A percentile compares a stretch with the other conserved stretches of the same genome.
phyloP scores from a whole-genome alignment of 2,888 invertebrate species.

The Clitarchus hookeri region DNA sequence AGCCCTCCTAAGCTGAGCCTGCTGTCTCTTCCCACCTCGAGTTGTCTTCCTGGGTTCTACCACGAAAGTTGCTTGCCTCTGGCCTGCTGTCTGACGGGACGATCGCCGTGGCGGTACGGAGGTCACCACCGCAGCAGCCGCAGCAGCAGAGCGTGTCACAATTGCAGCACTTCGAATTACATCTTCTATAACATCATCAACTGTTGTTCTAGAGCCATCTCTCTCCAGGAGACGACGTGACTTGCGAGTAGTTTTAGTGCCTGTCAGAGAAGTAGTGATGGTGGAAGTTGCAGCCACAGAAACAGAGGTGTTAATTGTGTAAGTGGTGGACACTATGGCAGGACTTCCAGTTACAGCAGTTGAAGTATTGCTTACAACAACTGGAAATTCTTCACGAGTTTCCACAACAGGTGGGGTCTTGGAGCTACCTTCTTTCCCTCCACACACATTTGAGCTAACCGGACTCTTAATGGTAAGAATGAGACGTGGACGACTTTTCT shows the following conservation, averaged over 20 bases:
- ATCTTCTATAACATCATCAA: slow-evolving; percentile 90
- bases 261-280: slow-evolving; percentile 45
- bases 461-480: slow-evolving; percentile 80
- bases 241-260: slow-evolving; percentile 70
- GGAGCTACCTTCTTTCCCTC: slow-evolving; percentile 40
- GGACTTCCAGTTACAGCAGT: slow-evolving; percentile 35
- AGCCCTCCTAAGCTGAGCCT: slow-evolving; percentile 28
- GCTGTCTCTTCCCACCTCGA: slow-evolving; percentile 34
- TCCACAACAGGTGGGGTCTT: slow-evolving; percentile 44
- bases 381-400: slow-evolving; percentile 43
- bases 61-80: slow-evolving; percentile 21
- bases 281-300: slow-evolving; percentile 30
- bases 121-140: slow-evolving; percentile 42
- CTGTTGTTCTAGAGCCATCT: slow-evolving; percentile 68
- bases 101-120: slow-evolving; percentile 31
- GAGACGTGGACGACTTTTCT: slow-evolving; percentile 70
- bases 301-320: slow-evolving; percentile 6
- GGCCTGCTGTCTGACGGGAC: slow-evolving; percentile 29
- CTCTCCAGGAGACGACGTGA: slow-evolving; percentile 67
- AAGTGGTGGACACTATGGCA: slow-evolving; percentile 38
- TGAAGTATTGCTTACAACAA: slow-evolving; percentile 24
- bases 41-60: slow-evolving; percentile 39
- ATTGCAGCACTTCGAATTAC: slow-evolving; percentile 71
- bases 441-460: slow-evolving; percentile 37
- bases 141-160: slow-evolving; percentile 54